Evolutionary conservation across 1,140 invertebrate genomes (phyloP), one percentile per base, ranked within the genome.

Genomic region (Pemphigus obesinymphae): DNA sequence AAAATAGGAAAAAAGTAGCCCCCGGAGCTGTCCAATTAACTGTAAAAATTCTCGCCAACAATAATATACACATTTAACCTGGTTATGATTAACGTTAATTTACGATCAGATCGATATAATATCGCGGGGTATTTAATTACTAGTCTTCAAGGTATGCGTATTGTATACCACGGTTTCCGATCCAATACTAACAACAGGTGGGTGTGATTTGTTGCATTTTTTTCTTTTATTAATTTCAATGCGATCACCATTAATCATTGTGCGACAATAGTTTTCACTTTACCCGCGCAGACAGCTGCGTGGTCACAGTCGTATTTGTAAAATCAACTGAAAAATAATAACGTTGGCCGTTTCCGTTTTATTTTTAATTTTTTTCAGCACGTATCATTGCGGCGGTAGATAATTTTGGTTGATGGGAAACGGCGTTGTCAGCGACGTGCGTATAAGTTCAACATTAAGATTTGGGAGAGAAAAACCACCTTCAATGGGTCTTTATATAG

Each of bases 31-130:
- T 72, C 68, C 43, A 72, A 72, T 72, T 72, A 72, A 72, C 68
- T 26, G 26, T 72, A 31, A 72, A 72, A 48, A 72, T 31, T 72
- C 68, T 72, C 68, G 68, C 68, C 43, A 48, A 72, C 43, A 48
- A 48, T 48, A 29, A 31, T 72, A 48, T 20, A 72, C 26, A 31
- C 15, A 72, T 72, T 72, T 20, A 72, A 70, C 66, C 23, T 11
- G n/a, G 5, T 66, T 66, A 66, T n/a, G n/a, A 66, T 66, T n/a
- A 23, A 50, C 72, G 31, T 53, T 75, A 75, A 53, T 75, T 31
- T 75, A 75, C 23, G 40, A 70, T 45, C 26, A 43, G 13, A 4
- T 26, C 2, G 15, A 70, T 2, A 26, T 7, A 34, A 8, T 63
- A 63, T 61, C n/a, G 15, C 58, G 43, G 26, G n/a, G n/a, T 26